A percentile compares a stretch with the other conserved stretches of the same genome.
Conservation (phyloP, 2,888 invertebrate species). For the Sturmia bella region DNA sequence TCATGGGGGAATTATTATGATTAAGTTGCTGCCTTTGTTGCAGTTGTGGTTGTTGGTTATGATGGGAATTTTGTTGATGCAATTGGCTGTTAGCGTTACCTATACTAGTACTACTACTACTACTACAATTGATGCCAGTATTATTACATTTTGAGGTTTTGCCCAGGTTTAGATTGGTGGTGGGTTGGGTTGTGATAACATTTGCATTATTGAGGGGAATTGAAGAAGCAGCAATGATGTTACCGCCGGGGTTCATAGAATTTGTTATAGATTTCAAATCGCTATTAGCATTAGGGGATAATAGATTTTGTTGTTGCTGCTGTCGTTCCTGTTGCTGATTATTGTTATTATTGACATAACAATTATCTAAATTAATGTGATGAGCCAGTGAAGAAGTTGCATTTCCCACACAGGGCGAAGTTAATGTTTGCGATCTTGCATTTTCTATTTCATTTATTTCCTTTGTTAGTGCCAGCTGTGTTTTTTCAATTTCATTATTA, state of each 20-base stretch:
- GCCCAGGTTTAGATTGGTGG: constrained; percentile 4
- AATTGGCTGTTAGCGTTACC: background rate
- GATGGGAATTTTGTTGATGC: constrained; percentile 38
- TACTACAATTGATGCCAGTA: constrained; percentile 24
- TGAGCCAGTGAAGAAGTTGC: constrained; percentile 72
- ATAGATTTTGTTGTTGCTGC: constrained; percentile 73
- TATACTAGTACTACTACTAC: constrained; percentile 4
- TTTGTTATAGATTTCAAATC: constrained; percentile 71
- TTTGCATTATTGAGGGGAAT: constrained; percentile 15
- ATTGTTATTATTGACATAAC: constrained; percentile 75
- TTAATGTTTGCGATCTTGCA: constrained; percentile 28
- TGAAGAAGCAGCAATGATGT: constrained; percentile 12
- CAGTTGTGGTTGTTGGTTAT: constrained; percentile 64
- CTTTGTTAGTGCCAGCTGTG: constrained; percentile 40
- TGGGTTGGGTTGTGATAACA: constrained; percentile 61
- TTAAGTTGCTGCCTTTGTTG: constrained; percentile 71
- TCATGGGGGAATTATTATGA: constrained; percentile 64
- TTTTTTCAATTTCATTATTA: constrained; percentile 49
- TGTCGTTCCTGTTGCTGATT: constrained; percentile 71
- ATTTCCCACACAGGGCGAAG: constrained; percentile 51
- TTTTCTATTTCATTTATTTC: constrained; percentile 54
- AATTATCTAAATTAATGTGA: constrained; percentile 79
- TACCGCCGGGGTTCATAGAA: constrained; percentile 57
- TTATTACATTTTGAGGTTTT: constrained; percentile 64
- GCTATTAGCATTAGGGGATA: constrained; percentile 74